phyloP scores from a whole-genome alignment of 2,888 invertebrate genomes.

The Willowsia nigromaculata region DNA sequence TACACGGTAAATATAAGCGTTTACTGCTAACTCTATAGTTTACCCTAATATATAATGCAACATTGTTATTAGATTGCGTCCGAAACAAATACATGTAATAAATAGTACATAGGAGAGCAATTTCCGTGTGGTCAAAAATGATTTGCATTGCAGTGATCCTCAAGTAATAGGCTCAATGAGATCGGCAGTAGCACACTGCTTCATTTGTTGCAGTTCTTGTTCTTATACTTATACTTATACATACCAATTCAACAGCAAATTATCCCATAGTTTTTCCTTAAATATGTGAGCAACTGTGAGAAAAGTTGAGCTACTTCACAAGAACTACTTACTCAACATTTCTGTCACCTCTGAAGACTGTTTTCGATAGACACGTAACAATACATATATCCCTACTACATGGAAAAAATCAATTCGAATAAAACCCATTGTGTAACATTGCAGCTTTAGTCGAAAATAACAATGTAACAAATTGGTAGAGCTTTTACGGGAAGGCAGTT shows the following conservation, averaged over 20 bases:
- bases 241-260: too few species aligned
- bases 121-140: background rate
- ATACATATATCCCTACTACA: background rate
- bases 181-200: too few species aligned
- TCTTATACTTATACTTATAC: too few species aligned
- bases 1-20: too few species aligned
- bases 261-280: background rate
- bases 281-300: background rate
- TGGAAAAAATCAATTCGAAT: background rate
- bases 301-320: background rate
- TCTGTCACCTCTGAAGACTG: background rate
- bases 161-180: background rate
- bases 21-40: too few species aligned
- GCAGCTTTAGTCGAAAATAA: background rate
- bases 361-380: background rate
- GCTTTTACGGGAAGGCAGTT: background rate
- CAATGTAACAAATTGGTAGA: background rate
- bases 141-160: conserved; percentile 23
- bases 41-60: background rate
- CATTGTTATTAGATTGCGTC: background rate
- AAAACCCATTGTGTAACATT: background rate
- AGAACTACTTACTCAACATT: background rate
- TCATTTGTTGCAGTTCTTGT: too few species aligned
- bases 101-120: background rate
- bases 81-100: too few species aligned